A percentile compares a stretch with the other conserved stretches of the same genome.
These are phyloP conservation scores for Contarinia nasturtii DNA, from an alignment of 1,140 invertebrate species.

Conservation along the genomic window DNA sequence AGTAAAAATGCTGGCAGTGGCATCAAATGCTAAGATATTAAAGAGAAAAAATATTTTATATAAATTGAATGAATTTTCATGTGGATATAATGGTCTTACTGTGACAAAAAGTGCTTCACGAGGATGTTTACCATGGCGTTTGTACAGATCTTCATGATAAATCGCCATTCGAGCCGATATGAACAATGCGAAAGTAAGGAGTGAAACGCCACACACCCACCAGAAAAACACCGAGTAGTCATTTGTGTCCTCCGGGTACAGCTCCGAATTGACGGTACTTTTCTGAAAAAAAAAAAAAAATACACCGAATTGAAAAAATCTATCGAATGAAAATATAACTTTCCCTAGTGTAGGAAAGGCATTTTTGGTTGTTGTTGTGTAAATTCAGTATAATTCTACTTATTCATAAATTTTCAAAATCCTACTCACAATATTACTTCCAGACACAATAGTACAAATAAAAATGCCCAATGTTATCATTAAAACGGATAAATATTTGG, in stretches of 20 bases:
- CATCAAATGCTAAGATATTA: constrained; percentile 65
- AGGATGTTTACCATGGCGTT: constrained; percentile 80
- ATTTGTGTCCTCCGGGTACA: constrained; percentile 10
- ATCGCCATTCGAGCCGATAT: constrained; percentile 92
- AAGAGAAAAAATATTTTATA: no score
- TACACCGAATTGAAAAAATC: not conserved
- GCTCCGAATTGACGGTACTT: constrained; percentile 24
- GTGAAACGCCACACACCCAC: constrained; percentile 68
- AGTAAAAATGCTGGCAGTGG: constrained; percentile 72
- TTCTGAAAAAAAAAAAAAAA: constrained; percentile 11
- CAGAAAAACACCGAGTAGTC: constrained; percentile 41
- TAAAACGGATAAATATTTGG: constrained; percentile 83
- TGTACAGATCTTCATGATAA: constrained; percentile 82
- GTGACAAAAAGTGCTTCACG: constrained; percentile 89
- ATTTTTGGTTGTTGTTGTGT: no score
- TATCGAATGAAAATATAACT: constrained; percentile 11
- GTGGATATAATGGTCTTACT: no score
- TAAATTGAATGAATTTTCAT: no score
- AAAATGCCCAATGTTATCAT: constrained; percentile 86
- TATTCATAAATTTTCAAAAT: constrained; percentile 22
- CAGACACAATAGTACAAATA: constrained; percentile 80
- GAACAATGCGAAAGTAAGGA: constrained; percentile 77
- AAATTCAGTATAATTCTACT: constrained; percentile 22
- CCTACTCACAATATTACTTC: constrained; percentile 37
- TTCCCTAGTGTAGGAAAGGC: no score